Percentiles rank a stretch among this genome's conserved stretches.
phyloP scores from a whole-genome alignment of 35 echinoderm and acorn worm genomes.

The Anneissia japonica region DNA sequence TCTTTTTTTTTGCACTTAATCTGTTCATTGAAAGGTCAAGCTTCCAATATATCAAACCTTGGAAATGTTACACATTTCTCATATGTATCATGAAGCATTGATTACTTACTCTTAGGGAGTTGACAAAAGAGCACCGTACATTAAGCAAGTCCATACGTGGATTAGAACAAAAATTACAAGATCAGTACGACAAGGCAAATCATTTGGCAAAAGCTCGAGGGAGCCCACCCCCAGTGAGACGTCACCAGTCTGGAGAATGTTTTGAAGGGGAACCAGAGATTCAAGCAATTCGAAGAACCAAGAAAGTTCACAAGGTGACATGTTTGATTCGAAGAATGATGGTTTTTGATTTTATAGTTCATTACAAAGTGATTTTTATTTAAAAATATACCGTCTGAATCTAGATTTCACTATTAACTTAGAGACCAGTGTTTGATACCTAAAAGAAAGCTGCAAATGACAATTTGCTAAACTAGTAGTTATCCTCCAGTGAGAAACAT shows the following conservation, averaged over 20 bases:
- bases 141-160: slow-evolving; percentile 65
- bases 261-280: slow-evolving; percentile 70
- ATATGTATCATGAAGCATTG: background rate
- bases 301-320: slow-evolving; percentile 87
- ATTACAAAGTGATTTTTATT: no score
- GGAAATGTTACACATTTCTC: background rate
- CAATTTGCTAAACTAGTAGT: no score
- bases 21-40: background rate
- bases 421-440: no score
- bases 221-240: slow-evolving; percentile 16
- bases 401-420: no score
- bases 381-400: no score
- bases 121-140: slow-evolving; percentile 48
- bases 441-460: no score
- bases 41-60: no score
- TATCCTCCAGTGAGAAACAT: no score
- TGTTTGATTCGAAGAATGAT: no score
- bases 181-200: slow-evolving; percentile 34
- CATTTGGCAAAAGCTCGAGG: slow-evolving; percentile 41
- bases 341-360: no score
- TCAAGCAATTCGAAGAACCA: slow-evolving; percentile 63
- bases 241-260: slow-evolving; percentile 41
- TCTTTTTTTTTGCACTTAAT: slow-evolving; percentile 33
- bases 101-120: slow-evolving; percentile 16
- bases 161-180: slow-evolving; percentile 48